These are phyloP conservation scores for Grapholita molesta DNA, from an alignment of 1,140 invertebrate species.

Conservation along the genomic window DNA sequence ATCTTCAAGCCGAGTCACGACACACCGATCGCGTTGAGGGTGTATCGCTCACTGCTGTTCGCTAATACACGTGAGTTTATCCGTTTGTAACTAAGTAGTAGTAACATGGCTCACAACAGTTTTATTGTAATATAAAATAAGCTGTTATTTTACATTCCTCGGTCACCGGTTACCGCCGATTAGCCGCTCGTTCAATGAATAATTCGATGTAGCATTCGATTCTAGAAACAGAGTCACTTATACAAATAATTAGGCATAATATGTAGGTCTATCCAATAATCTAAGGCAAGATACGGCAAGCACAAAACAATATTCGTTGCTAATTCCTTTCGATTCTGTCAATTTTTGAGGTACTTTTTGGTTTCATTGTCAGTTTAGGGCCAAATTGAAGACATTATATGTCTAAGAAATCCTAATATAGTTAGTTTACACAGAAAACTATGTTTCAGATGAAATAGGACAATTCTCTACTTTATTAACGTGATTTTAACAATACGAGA, in stretches of 20 bases:
- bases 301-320: conserved; percentile 11
- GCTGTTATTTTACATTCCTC: too few relatives aligned
- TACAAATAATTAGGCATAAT: conserved; percentile 6
- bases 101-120: too few relatives aligned
- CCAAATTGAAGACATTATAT: background rate
- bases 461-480: background rate
- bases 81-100: too few relatives aligned
- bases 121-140: too few relatives aligned
- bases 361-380: background rate
- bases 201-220: conserved; percentile 22
- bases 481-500: background rate
- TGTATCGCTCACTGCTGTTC: too few relatives aligned
- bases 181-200: too few relatives aligned
- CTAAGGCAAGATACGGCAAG: conserved; percentile 12
- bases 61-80: too few relatives aligned
- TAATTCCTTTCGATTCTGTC: background rate
- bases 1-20: too few relatives aligned
- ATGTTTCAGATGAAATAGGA: background rate
- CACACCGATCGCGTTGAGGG: too few relatives aligned
- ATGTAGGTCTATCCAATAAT: background rate
- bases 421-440: background rate
- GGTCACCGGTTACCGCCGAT: too few relatives aligned
- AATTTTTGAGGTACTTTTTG: background rate
- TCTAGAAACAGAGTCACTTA: conserved; percentile 9
- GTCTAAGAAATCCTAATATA: background rate